Evolutionary conservation across 2,888 invertebrate genomes (phyloP).

Genomic region (Morpho achilles): DNA sequence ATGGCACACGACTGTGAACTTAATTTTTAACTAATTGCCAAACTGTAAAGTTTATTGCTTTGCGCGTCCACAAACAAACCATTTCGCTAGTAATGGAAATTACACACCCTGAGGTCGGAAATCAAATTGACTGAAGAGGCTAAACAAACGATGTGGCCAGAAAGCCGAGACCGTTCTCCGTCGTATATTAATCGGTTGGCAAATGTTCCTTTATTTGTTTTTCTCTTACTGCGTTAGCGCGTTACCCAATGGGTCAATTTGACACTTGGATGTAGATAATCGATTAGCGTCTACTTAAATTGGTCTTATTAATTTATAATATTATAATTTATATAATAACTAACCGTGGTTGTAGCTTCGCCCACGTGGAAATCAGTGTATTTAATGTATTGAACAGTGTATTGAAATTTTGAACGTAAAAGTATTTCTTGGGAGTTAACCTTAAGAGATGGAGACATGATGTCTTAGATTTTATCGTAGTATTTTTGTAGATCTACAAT

Average conservation of each 20-base stretch:
- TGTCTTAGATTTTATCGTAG: no score
- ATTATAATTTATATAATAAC: no score
- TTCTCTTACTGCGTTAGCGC: conserved; percentile 45
- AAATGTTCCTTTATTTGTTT: conserved; percentile 75
- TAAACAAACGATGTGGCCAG: conserved; percentile 76
- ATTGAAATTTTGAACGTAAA: no score
- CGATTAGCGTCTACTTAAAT: conserved; percentile 14
- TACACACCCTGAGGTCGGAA: conserved; percentile 75
- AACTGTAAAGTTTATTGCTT: conserved; percentile 3
- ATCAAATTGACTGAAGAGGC: conserved; percentile 79
- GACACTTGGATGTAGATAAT: conserved; percentile 27
- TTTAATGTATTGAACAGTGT: no score
- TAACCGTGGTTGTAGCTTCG: no score
- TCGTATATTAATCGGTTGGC: conserved; percentile 71
- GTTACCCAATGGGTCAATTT: conserved; percentile 36
- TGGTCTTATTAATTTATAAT: background rate
- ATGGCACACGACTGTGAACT: no score
- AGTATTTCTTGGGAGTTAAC: no score
- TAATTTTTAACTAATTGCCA: conserved; percentile 1
- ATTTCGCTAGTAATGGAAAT: conserved; percentile 72
- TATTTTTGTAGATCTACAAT: no score
- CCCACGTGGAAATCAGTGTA: no score
- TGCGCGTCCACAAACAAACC: conserved; percentile 52
- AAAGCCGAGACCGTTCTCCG: conserved; percentile 49
- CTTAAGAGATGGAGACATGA: no score